Percentiles rank a stretch among this genome's conserved stretches.
Conservation (phyloP, 2,113 vertebrate species). For the Stomatorhinus ivindoensis region DNA sequence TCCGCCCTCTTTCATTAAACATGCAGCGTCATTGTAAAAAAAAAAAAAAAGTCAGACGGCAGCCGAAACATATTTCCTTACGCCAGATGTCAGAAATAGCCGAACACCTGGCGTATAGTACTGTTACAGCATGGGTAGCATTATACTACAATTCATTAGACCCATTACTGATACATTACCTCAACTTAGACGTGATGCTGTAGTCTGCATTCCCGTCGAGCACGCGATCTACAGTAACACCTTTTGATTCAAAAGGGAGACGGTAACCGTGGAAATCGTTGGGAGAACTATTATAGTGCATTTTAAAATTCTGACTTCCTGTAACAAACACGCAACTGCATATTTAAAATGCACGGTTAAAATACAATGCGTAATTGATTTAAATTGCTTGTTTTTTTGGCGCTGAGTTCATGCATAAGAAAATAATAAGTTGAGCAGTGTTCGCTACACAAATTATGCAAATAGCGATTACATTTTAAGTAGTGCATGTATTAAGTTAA, state of each 20-base stretch:
- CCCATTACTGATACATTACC: neutral
- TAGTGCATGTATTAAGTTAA: neutral
- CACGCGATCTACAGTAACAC: neutral
- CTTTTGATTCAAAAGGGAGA: neutral
- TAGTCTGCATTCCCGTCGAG: neutral
- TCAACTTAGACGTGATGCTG: neutral
- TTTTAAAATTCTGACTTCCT: neutral
- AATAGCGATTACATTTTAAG: neutral
- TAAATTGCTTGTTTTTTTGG: neutral
- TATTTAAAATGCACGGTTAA: neutral
- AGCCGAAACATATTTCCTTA: neutral
- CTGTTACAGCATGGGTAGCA: neutral
- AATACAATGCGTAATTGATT: neutral
- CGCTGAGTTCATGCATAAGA: neutral
- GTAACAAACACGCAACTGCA: neutral
- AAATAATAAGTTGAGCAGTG: neutral
- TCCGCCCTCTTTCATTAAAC: conserved; percentile 21
- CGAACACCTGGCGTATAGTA: neutral
- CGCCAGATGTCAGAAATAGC: conserved; percentile 20
- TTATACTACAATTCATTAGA: neutral
- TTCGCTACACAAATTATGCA: neutral
- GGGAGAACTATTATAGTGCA: neutral
- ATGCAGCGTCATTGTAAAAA: conserved; percentile 8
- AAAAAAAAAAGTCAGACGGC: conserved; percentile 7
- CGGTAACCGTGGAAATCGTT: neutral